Conservation (phyloP, 1,140 invertebrate genomes). For the Linepithema humile region DNA sequence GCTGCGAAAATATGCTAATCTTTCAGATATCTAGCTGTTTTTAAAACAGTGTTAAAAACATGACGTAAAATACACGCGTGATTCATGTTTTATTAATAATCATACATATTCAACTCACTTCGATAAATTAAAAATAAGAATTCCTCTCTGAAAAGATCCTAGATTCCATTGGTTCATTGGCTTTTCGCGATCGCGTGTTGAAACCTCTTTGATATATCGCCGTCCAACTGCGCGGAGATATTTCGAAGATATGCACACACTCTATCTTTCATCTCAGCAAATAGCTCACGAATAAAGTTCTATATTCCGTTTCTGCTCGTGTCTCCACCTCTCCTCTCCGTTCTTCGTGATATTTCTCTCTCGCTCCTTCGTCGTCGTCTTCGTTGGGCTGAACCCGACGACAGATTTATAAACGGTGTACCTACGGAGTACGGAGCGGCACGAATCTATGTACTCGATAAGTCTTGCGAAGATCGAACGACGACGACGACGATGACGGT, state of each 20-base stretch:
- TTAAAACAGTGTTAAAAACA: background rate
- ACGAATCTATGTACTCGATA: slow-evolving; percentile 47
- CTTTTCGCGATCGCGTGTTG: background rate
- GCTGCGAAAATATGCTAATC: background rate
- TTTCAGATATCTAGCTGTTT: background rate
- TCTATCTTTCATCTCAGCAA: slow-evolving; percentile 51
- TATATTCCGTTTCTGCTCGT: slow-evolving; percentile 39
- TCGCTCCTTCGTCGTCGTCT: background rate
- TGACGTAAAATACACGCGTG: background rate
- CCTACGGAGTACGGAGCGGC: slow-evolving; percentile 27
- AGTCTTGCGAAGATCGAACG: slow-evolving; percentile 38
- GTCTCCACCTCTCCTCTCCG: slow-evolving; percentile 17
- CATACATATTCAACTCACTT: background rate
- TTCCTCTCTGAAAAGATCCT: background rate
- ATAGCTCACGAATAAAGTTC: slow-evolving; percentile 51
- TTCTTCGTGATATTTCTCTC: slow-evolving; percentile 1
- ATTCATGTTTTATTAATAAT: background rate
- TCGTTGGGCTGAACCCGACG: slow-evolving; percentile 5
- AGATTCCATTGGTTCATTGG: background rate
- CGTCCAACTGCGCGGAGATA: slow-evolving; percentile 39
- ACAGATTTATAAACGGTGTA: slow-evolving; percentile 53
- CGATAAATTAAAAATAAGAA: background rate
- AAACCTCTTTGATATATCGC: slow-evolving; percentile 30
- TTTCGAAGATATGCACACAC: slow-evolving; percentile 36
- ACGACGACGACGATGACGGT: slow-evolving; percentile 7